Evolutionary conservation across 1,140 invertebrate species (phyloP), one percentile per base, ranked within the genome.

Genomic region (Bombus pyrosoma): DNA sequence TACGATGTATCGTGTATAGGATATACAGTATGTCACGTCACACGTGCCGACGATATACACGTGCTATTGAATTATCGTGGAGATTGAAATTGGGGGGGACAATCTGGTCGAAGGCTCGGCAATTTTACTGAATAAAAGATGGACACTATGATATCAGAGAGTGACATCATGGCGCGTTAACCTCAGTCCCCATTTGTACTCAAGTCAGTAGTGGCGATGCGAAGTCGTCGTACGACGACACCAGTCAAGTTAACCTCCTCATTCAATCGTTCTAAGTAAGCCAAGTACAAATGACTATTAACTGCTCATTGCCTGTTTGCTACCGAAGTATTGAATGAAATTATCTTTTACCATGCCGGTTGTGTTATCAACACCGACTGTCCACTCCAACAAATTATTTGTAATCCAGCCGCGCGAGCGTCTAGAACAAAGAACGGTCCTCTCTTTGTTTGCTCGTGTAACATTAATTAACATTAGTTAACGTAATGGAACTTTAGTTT

Each of bases 221-320:
- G 82, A 84, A 84, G 66, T 84, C 64, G 75, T 84, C 82, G 82
- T 71, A 79, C 66, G 64, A 78, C 81, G 64, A 59, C 53, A 71
- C n/a, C 73, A 39, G 25, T 43, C 47, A 41, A 76, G 32, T 43
- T 37, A 41, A 39, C 25, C 82, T 84, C 75, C 53, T 79, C 75
- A 43, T 71, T 84, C 75, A 79, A 84, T 84, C 82, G 75, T 47
- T 79, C 75, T 79, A 78, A 84, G 82, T 84, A 84, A 84, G 82
- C 75, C 75, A 84, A 79, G 75, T 79, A 84, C 76, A 79, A 84
- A 43, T 28, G 37, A 62, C 47, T 71, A 71, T 79, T 79, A 79
- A 84, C 53, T 34, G 82, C 53, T 69, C 37, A 79, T 71, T 84
- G 75, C 57, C 75, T 53, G 82, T 37, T 79, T 79, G 75, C 66